These are phyloP conservation scores for Lasioglossum marginatum DNA, from an alignment of 2,888 invertebrate genomes.

Conservation along the genomic window DNA sequence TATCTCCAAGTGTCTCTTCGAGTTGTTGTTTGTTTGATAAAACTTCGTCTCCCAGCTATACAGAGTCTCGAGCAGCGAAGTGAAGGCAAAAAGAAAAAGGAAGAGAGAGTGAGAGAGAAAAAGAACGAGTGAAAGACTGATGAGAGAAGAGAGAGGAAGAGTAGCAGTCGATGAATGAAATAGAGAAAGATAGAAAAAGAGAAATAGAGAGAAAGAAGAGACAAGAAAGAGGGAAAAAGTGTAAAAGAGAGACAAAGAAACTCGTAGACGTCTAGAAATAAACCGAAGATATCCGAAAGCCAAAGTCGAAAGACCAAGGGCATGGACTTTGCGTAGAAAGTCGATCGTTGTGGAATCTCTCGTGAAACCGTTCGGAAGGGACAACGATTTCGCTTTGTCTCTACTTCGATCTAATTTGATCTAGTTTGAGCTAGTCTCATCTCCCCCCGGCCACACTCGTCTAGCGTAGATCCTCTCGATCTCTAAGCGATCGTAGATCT, in stretches of 20 bases:
- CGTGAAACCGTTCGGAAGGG: neutral
- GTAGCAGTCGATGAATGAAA: conserved; percentile 19
- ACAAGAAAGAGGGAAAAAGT: conserved; percentile 25
- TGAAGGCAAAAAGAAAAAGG: conserved; percentile 53
- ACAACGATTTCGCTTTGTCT: conserved; percentile 24
- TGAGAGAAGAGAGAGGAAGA: conserved; percentile 39
- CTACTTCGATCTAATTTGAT: conserved; percentile 15
- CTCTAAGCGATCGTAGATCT: neutral
- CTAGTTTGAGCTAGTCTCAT: conserved; percentile 44
- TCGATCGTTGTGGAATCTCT: conserved; percentile 10
- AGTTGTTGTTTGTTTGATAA: conserved; percentile 18
- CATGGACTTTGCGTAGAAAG: conserved; percentile 46
- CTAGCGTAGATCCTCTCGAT: conserved; percentile 17
- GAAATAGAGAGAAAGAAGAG: conserved; percentile 29
- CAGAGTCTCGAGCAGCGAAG: conserved; percentile 59
- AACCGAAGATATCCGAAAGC: conserved; percentile 63
- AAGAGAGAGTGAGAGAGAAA: conserved; percentile 26
- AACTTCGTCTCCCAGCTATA: conserved; percentile 43
- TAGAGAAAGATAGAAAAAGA: conserved; percentile 30
- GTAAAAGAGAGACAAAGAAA: conserved; percentile 49
- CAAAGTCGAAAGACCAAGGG: conserved; percentile 55
- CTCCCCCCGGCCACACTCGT: conserved; percentile 54
- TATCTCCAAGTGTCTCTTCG: conserved; percentile 20
- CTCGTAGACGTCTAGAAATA: conserved; percentile 52
- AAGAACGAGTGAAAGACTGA: conserved; percentile 27